Evolutionary conservation across 2,113 vertebrate species (phyloP), one percentile per base, ranked within the genome.

Genomic region (Turnix velox): DNA sequence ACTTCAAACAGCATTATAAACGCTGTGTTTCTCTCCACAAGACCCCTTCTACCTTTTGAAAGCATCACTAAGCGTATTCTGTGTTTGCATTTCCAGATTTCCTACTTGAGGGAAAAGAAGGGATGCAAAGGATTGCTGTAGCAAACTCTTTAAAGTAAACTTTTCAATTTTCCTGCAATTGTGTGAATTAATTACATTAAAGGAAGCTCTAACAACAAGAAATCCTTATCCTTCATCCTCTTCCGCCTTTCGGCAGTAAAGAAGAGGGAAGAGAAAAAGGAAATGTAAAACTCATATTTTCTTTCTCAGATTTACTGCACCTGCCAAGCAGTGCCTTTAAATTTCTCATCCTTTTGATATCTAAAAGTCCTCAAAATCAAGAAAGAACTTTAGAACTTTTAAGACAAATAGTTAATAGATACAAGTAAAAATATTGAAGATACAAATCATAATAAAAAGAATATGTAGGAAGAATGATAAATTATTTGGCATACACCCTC

Each of bases 1-100:
- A 75, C 93, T 93, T 97, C 94, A 96, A 96, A 95, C 59, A 89
- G 94, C 59, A 14, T 72, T 78, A 78, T 66, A 83, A 96, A 92
- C 88, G 91, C 65, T 86, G 94, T 97, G 87, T 91, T 94, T 69
- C 86, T 96, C 90, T 76, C 51, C 77, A 76, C 81, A 73, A 89
- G 84, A 76, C 30, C 37, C 12, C 76, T 95, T 94, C 82, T 61
- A 87, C 37, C 52, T 81, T 67, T 48, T 75, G 37, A 89, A 94
- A 87, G 22, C n/a, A 37, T 52, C 62, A 46, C 52, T 51, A 59
- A 72, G 40, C 52, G 27, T 79, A 92, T 94, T 75, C 13, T 72
- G 43, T 67, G 23, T 61, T 72, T 51, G 24, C 39, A 39, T 76
- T 88, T 87, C 75, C 86, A 81, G 52, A 76, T 75, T 80, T 93